Conservation (phyloP, 2,797 vertebrate species). For the Sarcoramphus papa region DNA sequence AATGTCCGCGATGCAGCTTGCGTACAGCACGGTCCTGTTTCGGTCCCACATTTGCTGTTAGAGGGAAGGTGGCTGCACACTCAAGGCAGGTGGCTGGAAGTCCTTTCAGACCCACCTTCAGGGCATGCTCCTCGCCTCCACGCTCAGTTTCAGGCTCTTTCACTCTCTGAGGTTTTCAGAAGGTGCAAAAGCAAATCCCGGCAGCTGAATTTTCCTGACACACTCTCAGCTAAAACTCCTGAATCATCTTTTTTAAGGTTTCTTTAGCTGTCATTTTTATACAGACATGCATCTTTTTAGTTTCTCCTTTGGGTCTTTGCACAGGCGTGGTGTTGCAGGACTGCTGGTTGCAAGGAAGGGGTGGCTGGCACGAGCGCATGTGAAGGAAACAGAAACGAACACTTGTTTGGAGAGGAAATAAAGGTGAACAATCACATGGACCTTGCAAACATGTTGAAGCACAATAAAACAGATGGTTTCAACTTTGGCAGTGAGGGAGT, state of each 20-base stretch:
- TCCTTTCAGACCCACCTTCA: background rate
- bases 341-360: background rate
- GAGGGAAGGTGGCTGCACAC: background rate
- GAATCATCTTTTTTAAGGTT: background rate
- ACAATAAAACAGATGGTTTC: background rate
- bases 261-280: background rate
- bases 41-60: background rate
- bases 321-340: background rate
- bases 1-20: background rate
- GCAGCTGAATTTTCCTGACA: background rate
- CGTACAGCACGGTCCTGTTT: fast-evolving
- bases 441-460: background rate
- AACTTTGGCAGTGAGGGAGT: background rate
- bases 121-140: background rate
- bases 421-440: background rate
- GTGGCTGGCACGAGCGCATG: fast-evolving
- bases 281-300: background rate
- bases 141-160: background rate
- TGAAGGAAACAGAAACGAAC: background rate
- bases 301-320: background rate
- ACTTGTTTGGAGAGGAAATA: background rate
- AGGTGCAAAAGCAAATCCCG: background rate
- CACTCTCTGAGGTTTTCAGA: background rate
- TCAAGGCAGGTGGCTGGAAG: background rate
- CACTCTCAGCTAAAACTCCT: background rate